Conservation (phyloP, 2,797 vertebrate genomes). For the Syngnathus acus region DNA sequence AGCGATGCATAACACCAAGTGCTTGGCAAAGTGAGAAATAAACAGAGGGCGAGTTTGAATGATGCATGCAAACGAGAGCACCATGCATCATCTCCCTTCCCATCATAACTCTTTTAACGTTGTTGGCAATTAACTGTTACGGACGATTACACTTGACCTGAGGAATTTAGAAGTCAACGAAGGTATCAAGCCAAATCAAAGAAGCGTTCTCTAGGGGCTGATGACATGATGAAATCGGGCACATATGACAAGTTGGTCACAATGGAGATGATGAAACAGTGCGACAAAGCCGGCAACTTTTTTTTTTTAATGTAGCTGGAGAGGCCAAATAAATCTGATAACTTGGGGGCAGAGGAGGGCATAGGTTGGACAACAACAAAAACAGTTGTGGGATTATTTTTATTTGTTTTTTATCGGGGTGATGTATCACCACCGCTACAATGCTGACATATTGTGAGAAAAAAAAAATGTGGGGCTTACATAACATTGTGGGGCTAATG, state of each 20-base stretch:
- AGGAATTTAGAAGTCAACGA: conserved; percentile 43
- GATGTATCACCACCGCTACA: conserved; percentile 34
- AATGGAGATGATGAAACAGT: conserved; percentile 67
- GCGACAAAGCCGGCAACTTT: conserved; percentile 64
- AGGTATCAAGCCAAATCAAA: conserved; percentile 43
- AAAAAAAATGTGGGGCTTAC: conserved; percentile 25
- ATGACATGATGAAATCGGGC: conserved; percentile 68
- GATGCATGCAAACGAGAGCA: conserved; percentile 38
- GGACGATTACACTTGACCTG: conserved; percentile 57
- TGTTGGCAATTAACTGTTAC: conserved; percentile 59
- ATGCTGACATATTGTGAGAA: conserved; percentile 25
- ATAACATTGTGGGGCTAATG: conserved; percentile 14
- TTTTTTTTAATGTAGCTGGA: neutral
- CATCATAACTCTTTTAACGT: conserved; percentile 43
- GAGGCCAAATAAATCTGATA: neutral
- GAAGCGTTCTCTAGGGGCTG: conserved; percentile 47
- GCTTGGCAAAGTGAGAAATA: conserved; percentile 42
- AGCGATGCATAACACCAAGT: conserved; percentile 8
- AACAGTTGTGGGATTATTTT: conserved; percentile 6
- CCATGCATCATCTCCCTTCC: conserved; percentile 27
- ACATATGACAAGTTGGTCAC: conserved; percentile 67
- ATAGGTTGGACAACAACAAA: neutral
- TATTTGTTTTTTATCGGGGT: conserved; percentile 8
- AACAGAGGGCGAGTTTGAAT: conserved; percentile 45
- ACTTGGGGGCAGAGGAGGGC: neutral